These are phyloP conservation scores for Caenorhabditis zanzibari DNA, from an alignment of 2,888 invertebrate species.

Conservation along the genomic window DNA sequence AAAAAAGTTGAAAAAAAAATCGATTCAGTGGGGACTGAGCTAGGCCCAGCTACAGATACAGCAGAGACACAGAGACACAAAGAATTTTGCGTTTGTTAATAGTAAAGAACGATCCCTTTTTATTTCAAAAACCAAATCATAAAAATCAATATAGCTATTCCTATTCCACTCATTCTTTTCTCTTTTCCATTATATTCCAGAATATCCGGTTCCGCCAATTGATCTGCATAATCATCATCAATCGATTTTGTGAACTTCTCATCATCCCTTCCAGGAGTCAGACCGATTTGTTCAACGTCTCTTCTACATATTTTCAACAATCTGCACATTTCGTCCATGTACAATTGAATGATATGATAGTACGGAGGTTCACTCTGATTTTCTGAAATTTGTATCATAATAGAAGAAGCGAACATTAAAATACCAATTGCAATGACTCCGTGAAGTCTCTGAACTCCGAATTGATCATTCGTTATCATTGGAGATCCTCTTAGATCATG, in stretches of 20 bases:
- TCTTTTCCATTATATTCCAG: conserved; percentile 1
- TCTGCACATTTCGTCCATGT: conserved; percentile 16
- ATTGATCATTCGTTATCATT: background rate
- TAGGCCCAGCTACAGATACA: too few relatives aligned
- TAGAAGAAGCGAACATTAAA: background rate
- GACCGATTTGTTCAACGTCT: background rate
- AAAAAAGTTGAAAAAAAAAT: too few relatives aligned
- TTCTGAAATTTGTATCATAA: background rate
- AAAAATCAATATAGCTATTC: background rate
- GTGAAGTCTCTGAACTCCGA: background rate
- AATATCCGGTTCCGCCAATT: background rate
- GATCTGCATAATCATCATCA: conserved; percentile 15
- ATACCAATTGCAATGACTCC: background rate
- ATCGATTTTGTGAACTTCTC: background rate
- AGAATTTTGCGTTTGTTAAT: too few relatives aligned
- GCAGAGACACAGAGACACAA: too few relatives aligned
- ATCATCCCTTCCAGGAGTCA: background rate
- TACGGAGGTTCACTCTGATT: background rate
- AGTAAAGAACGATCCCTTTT: background rate
- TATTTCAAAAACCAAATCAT: background rate
- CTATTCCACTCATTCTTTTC: background rate
- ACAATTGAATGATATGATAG: conserved; percentile 9
- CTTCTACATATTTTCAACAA: conserved; percentile 9
- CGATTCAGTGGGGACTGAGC: too few relatives aligned
- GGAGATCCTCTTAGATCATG: background rate